Evolutionary conservation across 2,888 invertebrate species (phyloP).

Genomic region (Maniola hyperantus): DNA sequence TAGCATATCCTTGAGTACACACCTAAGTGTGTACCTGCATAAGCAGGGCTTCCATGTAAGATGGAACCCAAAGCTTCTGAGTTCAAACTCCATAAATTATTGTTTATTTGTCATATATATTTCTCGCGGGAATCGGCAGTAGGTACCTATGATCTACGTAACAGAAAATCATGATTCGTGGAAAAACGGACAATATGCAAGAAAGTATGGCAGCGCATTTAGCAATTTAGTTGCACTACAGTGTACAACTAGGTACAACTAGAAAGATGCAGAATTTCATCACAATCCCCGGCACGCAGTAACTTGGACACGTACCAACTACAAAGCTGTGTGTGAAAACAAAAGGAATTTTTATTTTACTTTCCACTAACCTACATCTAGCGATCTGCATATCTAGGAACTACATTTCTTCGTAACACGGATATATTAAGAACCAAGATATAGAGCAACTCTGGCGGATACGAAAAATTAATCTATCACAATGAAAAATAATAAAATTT

Average conservation of each 20-base stretch:
- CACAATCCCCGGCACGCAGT: slow-evolving; percentile 28
- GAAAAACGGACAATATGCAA: background rate
- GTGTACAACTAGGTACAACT: background rate
- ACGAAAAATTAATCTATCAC: too few relatives aligned
- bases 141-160: background rate
- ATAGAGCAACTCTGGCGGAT: too few relatives aligned
- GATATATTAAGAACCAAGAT: background rate
- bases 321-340: background rate
- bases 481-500: too few relatives aligned
- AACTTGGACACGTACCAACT: slow-evolving; percentile 31
- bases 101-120: too few relatives aligned
- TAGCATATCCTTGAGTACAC: background rate
- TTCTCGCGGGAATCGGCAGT: too few relatives aligned
- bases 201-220: background rate
- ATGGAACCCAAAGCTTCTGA: too few relatives aligned
- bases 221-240: background rate
- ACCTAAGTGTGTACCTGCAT: too few relatives aligned
- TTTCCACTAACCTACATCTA: slow-evolving; percentile 20
- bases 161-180: background rate
- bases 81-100: too few relatives aligned
- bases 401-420: background rate
- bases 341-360: slow-evolving; percentile 23
- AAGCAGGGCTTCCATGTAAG: too few relatives aligned
- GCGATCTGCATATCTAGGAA: background rate
- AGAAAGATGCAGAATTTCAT: slow-evolving; percentile 28